Evolutionary conservation across 2,797 vertebrate genomes (phyloP), one percentile per base, ranked within the genome.

Genomic region (Myotis vivesi): DNA sequence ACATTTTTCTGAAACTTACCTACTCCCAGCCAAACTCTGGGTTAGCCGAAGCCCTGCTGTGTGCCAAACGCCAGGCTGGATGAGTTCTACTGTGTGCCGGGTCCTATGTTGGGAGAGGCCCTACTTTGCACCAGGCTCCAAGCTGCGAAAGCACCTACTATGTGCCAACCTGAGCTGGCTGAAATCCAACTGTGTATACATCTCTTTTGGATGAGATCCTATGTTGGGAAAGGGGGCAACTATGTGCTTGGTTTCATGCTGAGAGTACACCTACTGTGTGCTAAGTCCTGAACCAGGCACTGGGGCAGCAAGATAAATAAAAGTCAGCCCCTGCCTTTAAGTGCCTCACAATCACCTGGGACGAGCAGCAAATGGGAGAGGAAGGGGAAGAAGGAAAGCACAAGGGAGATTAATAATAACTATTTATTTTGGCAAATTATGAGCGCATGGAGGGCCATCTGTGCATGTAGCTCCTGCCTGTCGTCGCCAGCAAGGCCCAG

Each of bases 381-480:
- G 89, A 89, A 91, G 41, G 84, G 59, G 55, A 92, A 85, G 57
- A 25, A 93, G 66, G 36, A 76, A 79, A 64, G 69, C 95, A 85
- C 75, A 81, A 92, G 91, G 90, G 92, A 96, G 68, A 95, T 95
- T 75, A 97, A 91, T 92, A 96, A 93, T 96, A 91, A 97, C 90
- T 95, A 94, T 94, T 97, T 95, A 94, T 97, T 96, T 95, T 97
- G 92, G 95, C 95, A 96, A 95, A 94, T 96, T 87, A 90, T 20
- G 55, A 94, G 92, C 2, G 10, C 66, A 33, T 49, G 57, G 28
- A 59, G 85, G 85, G 92, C 96, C 97, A 95, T 97, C 97, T 97
- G 95, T 94, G 94, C 90, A 57, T 80, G 68, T 41, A 86, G 90
- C 83, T 91, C 94, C 1, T 8, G 53, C 64, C 64, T 0, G 36